Conservation (phyloP, 2,888 invertebrate genomes). For the Athrips mouffetella region DNA sequence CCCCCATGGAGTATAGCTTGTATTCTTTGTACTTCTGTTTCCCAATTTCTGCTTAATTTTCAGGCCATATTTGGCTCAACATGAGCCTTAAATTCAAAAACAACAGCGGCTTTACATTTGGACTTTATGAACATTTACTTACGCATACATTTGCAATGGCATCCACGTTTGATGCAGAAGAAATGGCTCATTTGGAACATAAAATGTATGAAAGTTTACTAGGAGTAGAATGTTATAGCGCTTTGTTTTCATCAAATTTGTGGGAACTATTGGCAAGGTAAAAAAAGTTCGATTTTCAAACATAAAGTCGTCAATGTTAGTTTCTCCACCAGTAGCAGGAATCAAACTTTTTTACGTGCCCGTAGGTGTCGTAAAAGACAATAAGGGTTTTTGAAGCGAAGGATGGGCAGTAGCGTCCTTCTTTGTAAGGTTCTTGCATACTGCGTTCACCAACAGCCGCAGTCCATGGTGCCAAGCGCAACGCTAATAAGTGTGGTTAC, state of each 20-base stretch:
- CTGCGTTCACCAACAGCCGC: no score
- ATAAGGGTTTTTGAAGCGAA: no score
- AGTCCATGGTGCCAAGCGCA: no score
- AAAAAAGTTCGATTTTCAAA: no score
- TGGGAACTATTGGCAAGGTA: constrained; percentile 59
- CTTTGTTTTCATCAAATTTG: constrained; percentile 53
- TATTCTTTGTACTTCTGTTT: background rate
- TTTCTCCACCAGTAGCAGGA: no score
- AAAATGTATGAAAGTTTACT: constrained; percentile 48
- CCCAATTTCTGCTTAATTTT: constrained; percentile 23
- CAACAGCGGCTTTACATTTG: constrained; percentile 21
- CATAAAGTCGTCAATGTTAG: no score
- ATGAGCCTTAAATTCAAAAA: constrained; percentile 33
- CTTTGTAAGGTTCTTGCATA: no score
- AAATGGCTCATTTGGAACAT: constrained; percentile 42
- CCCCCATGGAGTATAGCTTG: no score
- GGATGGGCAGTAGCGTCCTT: no score
- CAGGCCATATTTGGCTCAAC: constrained; percentile 54
- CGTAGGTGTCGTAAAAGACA: no score
- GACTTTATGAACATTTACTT: constrained; percentile 50
- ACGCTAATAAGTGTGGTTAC: no score
- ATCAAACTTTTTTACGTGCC: no score
- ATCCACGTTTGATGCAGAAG: constrained; percentile 36
- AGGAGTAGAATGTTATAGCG: constrained; percentile 39
- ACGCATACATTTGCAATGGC: constrained; percentile 38